Base-by-base conservation (phyloP, 2,797 vertebrate genomes). In the Crypturellus tataupa region DNA sequence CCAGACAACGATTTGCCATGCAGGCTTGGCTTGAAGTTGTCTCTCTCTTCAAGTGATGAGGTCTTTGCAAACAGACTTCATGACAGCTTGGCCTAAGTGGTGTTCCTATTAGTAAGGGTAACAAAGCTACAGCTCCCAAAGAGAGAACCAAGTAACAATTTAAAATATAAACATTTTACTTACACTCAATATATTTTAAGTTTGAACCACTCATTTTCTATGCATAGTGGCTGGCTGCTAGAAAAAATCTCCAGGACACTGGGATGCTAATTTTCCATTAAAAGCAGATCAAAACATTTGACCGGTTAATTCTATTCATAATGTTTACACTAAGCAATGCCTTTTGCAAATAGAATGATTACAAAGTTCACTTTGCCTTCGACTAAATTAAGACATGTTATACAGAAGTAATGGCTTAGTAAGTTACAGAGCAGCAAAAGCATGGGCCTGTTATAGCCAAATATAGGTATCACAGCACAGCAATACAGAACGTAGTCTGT, bases 161-260 rank as follows among this genome's bases (percentile, higher is more conserved):
- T 79, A 77, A 70, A 89, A 44, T 1, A 68, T 2, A 86, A 92
- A 59, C 49, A 63, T 15, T 49, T 82, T 85, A 2, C 2, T 2
- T 6, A 1, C 3, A 65, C 0, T 5, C 8, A 85, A 82, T 63
- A 60, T 67, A 55, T 72, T 78, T 84, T 33, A 40, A 6, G 3
- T 81, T 44, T 76, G 12, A 82, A 35, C 1, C 6, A 67, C 80
- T 7, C 33, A 4, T 35, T 86, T 88, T 75, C 29, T 47, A 23
- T 11, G 12, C 6, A 12, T 7, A 31, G 17, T 49, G 3, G 4
- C 31, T 77, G 12, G 2, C 55, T 64, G 62, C 8, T 1, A 0
- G 8, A 59, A 84, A 88, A 84, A 17, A 47, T 9, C 3, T 70
- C 17, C 6, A 59, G 31, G 12, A 59, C 79, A 67, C 0, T 8